Conservation (phyloP, 2,888 invertebrate genomes). For the Serrognathus titanus region DNA sequence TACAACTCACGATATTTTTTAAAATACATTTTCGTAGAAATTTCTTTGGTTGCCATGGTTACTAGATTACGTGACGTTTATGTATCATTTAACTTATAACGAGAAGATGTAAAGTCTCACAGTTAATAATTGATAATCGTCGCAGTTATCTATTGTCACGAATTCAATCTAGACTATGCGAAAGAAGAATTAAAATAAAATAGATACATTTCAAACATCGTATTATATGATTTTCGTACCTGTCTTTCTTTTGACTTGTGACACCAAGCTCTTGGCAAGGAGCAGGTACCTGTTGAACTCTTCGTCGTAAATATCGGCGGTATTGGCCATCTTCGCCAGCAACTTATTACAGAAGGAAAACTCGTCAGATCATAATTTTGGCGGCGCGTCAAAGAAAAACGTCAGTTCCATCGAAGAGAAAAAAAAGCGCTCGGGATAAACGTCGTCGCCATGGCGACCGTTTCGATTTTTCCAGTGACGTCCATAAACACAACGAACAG, state of each 20-base stretch:
- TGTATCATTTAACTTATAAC: no score
- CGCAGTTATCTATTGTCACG: no score
- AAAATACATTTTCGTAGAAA: no score
- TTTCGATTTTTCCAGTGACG: conserved; percentile 7
- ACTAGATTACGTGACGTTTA: no score
- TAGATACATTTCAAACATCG: not conserved
- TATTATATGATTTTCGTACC: conserved; percentile 24
- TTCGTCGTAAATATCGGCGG: conserved; percentile 49
- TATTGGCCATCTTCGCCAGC: conserved; percentile 10
- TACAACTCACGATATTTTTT: no score
- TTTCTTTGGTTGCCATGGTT: no score
- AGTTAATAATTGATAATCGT: no score
- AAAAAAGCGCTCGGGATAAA: no score
- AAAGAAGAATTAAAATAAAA: not conserved
- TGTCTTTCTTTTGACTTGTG: conserved; percentile 43
- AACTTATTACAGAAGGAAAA: not conserved
- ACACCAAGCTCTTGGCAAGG: conserved; percentile 48
- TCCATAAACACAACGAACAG: not conserved
- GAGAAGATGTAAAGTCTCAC: no score
- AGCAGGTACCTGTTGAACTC: conserved; percentile 52
- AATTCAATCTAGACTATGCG: not conserved
- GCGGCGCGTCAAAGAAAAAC: not conserved
- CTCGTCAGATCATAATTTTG: conserved; percentile 18
- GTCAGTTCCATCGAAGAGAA: no score
- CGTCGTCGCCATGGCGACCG: not conserved